phyloP scores from a whole-genome alignment of 1,140 invertebrate species.

The Lordiphosa clarofinis region DNA sequence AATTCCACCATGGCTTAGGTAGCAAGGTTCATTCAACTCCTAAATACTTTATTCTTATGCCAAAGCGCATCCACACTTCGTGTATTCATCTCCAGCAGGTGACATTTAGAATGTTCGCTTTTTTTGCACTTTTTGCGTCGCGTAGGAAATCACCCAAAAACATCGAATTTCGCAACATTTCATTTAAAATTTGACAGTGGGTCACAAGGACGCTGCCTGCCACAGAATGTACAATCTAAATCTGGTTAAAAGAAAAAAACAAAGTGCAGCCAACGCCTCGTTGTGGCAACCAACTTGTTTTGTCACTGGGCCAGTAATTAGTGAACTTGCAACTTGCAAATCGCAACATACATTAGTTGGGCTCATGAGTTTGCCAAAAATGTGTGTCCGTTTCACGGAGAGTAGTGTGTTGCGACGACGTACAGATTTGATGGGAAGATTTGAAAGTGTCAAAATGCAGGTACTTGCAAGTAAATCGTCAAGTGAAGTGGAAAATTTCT shows the following conservation, averaged over 20 bases:
- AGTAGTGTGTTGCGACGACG: constrained; percentile 6
- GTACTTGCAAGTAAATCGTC: constrained; percentile 14
- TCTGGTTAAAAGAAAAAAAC: constrained; percentile 14
- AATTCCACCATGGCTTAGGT: too few relatives aligned
- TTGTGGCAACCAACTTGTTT: constrained; percentile 24
- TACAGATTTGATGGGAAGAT: constrained; percentile 9
- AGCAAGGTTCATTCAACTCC: too few relatives aligned
- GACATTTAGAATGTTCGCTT: constrained; percentile 9
- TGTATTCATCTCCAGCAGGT: neutral
- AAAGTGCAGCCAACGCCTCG: constrained; percentile 11
- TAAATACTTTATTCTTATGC: too few relatives aligned
- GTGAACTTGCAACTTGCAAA: constrained; percentile 38
- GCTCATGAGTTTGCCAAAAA: constrained; percentile 1
- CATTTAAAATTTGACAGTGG: constrained; percentile 24
- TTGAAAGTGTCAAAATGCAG: constrained; percentile 30
- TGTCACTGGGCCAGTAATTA: constrained; percentile 45
- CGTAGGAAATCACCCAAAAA: constrained; percentile 16
- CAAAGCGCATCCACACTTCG: constrained; percentile 31
- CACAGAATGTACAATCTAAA: constrained; percentile 55
- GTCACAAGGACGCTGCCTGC: constrained; percentile 56
- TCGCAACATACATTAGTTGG: constrained; percentile 9
- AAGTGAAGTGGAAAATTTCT: constrained; percentile 30
- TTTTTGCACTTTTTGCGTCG: neutral
- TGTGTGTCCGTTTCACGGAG: constrained; percentile 17
- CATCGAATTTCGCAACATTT: constrained; percentile 40